phyloP scores from a whole-genome alignment of 2,113 vertebrate species.

The Onychostoma macrolepis region DNA sequence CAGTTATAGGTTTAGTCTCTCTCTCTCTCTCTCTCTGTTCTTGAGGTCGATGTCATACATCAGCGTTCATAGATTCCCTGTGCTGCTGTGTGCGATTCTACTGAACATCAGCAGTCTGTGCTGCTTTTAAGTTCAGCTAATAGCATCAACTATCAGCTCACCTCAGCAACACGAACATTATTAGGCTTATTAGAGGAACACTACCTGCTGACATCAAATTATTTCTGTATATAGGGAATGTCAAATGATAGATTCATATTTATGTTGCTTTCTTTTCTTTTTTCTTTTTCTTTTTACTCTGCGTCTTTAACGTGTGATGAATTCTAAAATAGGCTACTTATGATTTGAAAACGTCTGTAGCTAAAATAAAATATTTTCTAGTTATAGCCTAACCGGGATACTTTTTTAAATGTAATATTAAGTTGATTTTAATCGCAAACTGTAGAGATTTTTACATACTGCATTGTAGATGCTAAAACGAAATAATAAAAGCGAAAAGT shows the following conservation, averaged over 20 bases:
- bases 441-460: neutral
- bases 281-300: neutral
- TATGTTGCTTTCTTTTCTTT: neutral
- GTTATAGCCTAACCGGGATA: neutral
- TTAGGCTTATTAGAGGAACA: slow-evolving; percentile 2
- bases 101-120: slow-evolving; percentile 68
- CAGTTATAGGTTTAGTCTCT: slow-evolving; percentile 65
- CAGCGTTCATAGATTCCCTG: slow-evolving; percentile 71
- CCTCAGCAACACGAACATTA: neutral
- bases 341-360: neutral
- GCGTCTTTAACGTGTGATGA: neutral
- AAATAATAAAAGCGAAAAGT: neutral
- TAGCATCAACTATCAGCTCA: slow-evolving; percentile 50
- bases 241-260: neutral
- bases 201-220: slow-evolving; percentile 9
- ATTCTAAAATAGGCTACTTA: neutral
- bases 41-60: slow-evolving; percentile 75
- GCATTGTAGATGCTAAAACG: neutral
- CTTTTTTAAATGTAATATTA: neutral
- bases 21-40: slow-evolving; percentile 49
- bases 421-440: neutral
- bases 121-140: slow-evolving; percentile 74
- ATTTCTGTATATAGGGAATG: neutral
- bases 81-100: slow-evolving; percentile 64
- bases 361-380: neutral